phyloP scores from a whole-genome alignment of 30 jellyfish, hydroid and myxozoan genomes.

The Euphysa ruthae region DNA sequence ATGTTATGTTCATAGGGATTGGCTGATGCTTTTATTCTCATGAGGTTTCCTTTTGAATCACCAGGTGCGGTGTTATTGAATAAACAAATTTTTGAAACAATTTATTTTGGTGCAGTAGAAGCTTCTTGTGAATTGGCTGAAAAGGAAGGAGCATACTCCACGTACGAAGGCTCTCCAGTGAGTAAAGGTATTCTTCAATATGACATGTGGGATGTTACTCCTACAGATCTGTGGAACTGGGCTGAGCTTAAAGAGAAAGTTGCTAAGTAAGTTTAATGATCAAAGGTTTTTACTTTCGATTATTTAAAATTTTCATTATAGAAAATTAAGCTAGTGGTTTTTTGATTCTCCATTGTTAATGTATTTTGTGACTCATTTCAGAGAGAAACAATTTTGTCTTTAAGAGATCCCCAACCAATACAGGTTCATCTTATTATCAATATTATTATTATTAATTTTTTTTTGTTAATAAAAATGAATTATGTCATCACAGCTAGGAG shows the following conservation, averaged over 20 bases:
- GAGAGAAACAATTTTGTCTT: too few species aligned
- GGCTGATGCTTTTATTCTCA: constrained; percentile 85
- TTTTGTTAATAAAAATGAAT: too few species aligned
- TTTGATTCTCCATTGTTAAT: too few species aligned
- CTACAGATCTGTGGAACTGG: constrained; percentile 97
- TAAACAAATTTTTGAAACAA: constrained; percentile 89
- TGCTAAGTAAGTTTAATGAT: constrained; percentile 77
- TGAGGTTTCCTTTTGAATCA: constrained; percentile 84
- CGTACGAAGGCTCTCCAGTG: constrained; percentile 88
- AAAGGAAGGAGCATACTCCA: constrained; percentile 69
- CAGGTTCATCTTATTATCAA: too few species aligned
- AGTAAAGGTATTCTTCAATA: constrained; percentile 91
- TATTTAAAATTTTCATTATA: too few species aligned
- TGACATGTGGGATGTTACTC: constrained; percentile 98
- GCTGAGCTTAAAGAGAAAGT: constrained; percentile 62
- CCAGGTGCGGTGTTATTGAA: constrained; percentile 77
- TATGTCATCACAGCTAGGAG: too few species aligned
- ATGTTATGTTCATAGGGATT: too few species aligned
- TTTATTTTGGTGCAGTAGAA: constrained; percentile 91
- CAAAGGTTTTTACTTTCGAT: too few species aligned
- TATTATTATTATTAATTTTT: too few species aligned
- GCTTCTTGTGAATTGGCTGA: constrained; percentile 96
- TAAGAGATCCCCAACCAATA: too few species aligned
- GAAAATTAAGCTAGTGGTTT: too few species aligned
- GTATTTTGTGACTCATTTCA: too few species aligned